Conservation (phyloP, 2,113 vertebrate genomes). For the Clinocottus analis region DNA sequence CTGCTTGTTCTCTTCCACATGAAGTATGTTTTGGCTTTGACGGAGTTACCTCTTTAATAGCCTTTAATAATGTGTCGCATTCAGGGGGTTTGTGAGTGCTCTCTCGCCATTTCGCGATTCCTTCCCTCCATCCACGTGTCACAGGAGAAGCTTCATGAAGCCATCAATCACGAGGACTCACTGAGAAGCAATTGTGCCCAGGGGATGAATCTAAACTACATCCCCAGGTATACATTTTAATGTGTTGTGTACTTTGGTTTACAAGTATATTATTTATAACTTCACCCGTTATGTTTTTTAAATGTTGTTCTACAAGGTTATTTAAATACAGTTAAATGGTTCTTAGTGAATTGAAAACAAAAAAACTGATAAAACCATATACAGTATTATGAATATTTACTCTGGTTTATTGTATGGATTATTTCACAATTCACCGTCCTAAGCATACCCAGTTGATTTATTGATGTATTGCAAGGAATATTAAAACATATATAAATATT, state of each 20-base stretch:
- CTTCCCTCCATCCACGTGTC: slow-evolving; percentile 44
- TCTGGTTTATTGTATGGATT: background rate
- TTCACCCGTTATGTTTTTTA: background rate
- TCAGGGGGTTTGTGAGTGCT: slow-evolving; percentile 5
- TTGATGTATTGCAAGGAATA: background rate
- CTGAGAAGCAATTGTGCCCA: slow-evolving; percentile 13
- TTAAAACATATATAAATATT: background rate
- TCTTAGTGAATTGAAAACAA: background rate
- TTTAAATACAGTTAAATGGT: background rate
- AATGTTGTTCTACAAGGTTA: background rate
- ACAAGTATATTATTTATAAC: background rate
- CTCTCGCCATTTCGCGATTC: slow-evolving; percentile 35
- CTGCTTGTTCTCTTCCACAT: slow-evolving; percentile 31
- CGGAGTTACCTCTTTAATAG: slow-evolving; percentile 39
- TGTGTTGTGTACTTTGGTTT: background rate
- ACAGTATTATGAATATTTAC: background rate
- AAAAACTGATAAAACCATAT: background rate
- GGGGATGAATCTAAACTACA: background rate
- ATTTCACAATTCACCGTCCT: background rate
- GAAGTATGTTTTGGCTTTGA: slow-evolving; percentile 45
- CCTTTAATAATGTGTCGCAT: slow-evolving; percentile 29
- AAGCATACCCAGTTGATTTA: background rate
- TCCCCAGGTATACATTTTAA: background rate
- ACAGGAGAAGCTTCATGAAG: slow-evolving; percentile 64
- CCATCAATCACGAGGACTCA: slow-evolving; percentile 63